phyloP scores from a whole-genome alignment of 2,113 vertebrate genomes.

The Holacanthus passer region DNA sequence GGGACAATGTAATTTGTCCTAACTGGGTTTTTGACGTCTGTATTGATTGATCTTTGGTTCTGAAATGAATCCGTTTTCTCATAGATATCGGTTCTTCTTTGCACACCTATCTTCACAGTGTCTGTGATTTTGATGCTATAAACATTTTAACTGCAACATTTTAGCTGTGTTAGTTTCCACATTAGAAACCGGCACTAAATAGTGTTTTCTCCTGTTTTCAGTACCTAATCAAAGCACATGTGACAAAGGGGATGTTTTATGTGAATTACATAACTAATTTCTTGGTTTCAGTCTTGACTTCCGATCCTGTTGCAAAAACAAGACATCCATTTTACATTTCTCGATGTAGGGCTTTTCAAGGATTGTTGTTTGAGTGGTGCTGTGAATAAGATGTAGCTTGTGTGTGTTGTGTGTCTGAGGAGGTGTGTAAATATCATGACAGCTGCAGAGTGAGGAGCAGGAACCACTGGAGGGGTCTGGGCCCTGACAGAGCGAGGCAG shows the following conservation, averaged over 20 bases:
- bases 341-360: constrained; percentile 4
- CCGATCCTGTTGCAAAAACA: not conserved
- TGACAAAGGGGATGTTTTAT: not conserved
- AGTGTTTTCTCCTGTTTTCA: not conserved
- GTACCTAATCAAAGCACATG: constrained; percentile 7
- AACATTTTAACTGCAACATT: not conserved
- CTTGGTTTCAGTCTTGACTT: not conserved
- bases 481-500: constrained; percentile 58
- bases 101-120: not conserved
- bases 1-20: not conserved
- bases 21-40: not conserved
- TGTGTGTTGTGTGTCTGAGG: constrained; percentile 53
- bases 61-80: not conserved
- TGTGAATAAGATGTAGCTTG: constrained; percentile 35
- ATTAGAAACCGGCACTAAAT: not conserved
- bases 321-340: not conserved
- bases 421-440: constrained; percentile 58
- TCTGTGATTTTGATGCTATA: not conserved
- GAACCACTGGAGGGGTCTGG: constrained; percentile 61
- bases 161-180: not conserved
- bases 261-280: constrained; percentile 5
- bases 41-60: constrained; percentile 18
- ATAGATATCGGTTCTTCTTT: not conserved
- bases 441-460: constrained; percentile 59
- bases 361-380: not conserved